Base-by-base conservation (phyloP, 2,113 vertebrate genomes). In the Heterotilapia buettikoferi region DNA sequence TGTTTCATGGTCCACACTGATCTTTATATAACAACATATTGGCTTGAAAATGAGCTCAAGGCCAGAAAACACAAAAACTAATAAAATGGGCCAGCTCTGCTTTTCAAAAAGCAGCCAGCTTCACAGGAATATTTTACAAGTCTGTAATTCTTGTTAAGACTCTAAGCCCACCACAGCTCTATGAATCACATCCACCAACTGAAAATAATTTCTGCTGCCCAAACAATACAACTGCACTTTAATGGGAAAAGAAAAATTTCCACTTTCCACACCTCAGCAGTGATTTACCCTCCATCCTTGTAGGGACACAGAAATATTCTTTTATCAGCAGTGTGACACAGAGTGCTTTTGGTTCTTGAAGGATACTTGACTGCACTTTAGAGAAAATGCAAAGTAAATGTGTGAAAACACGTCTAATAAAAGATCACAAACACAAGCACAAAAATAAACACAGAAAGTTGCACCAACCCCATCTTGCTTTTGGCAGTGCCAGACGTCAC, bases 101-200 rank as follows among this genome's bases (percentile, higher is more conserved):
- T 80, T 90, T 92, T 89, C 24, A 92, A 84, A 92, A 87, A 83
- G 84, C 52, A 68, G 80, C 89, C 54, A 61, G 45, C 88, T 89
- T 90, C 86, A 90, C 66, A 86, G 82, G 80, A 90, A 88, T 79
- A 85, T 84, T 89, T 92, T 50, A 85, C 57, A 76, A 88, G 80
- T 90, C 78, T 88, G 50, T 88, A 88, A 90, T 89, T 90, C 88
- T 86, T 90, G 73, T 87, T 78, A 92, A 89, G 53, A 85, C 84
- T 89, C 61, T 59, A 54, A 82, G 50, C 79, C 68, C 54, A 78
- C 52, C 87, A 24, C 50, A 54, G 33, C 52, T 73, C 83, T 73
- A 87, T 91, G 88, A 93, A 86, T 91, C 89, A 86, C 54, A 82
- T 90, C 83, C 68, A 81, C 79, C 19, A 21, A 52, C 45, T 78